phyloP scores from a whole-genome alignment of 2,888 invertebrate species.

The Fabriciana adippe region DNA sequence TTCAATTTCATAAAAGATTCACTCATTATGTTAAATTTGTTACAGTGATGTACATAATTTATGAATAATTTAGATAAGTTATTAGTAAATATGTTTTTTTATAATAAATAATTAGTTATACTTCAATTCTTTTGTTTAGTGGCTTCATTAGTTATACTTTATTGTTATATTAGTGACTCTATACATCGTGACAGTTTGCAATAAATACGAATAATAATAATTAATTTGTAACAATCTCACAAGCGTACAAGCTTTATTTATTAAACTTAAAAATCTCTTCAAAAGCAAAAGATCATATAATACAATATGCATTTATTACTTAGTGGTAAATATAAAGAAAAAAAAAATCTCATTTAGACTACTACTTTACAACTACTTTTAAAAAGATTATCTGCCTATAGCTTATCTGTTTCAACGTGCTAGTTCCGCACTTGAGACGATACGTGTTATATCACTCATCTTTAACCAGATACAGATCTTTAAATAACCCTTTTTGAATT shows the following conservation, averaged over 20 bases:
- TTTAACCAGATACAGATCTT: constrained; percentile 25
- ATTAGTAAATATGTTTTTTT: too few species aligned
- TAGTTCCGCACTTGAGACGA: constrained; percentile 12
- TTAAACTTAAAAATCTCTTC: too few species aligned
- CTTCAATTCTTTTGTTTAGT: too few species aligned
- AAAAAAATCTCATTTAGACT: neutral
- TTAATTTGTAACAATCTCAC: too few species aligned
- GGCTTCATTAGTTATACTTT: too few species aligned
- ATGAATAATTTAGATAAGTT: neutral
- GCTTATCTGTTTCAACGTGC: constrained; percentile 16
- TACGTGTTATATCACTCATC: constrained; percentile 32
- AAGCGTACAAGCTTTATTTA: too few species aligned
- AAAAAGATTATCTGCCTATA: neutral
- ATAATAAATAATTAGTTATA: too few species aligned
- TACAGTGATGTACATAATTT: neutral
- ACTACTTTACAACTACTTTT: neutral
- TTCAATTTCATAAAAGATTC: neutral
- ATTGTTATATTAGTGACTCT: too few species aligned
- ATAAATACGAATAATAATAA: too few species aligned
- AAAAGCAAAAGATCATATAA: too few species aligned
- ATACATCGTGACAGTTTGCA: too few species aligned
- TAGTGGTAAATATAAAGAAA: neutral
- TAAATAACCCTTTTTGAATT: constrained; percentile 14
- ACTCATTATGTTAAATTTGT: neutral
- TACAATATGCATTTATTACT: too few species aligned